Evolutionary conservation across 2,888 invertebrate species (phyloP), one percentile per base, ranked within the genome.

Genomic region (Scaptomyza cyrtandrae): DNA sequence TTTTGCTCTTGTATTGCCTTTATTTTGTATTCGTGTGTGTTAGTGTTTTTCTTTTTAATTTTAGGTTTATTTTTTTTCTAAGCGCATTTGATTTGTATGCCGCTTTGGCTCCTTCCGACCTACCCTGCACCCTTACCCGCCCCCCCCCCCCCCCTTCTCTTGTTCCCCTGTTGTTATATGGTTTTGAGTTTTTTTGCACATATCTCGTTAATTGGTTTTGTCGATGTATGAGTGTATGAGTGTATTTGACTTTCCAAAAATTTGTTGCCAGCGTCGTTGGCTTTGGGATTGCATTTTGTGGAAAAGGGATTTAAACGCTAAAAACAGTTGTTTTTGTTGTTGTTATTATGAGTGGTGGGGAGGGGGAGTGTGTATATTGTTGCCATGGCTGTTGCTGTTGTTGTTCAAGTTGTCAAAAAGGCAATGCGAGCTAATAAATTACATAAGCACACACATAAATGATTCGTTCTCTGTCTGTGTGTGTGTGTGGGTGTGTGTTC

Each of bases 201-300:
- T 80, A 86, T 86, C 86, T 86, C 71, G 86, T 86, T 87, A 84
- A 88, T 80, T 88, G 84, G 80, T 83, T 86, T 78, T 80, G 86
- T 60, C 54, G 69, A 33, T 41, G 64, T 54, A 43, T 31, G 39
- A 58, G 41, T 24, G 31, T 35, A 39, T 33, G 6, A 6, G 53
- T 70, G 48, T 50, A 29, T 52, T 75, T 71, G 64, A 68, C 71
- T 58, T 69, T 68, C 52, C 54, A 72, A 62, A 58, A 66, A 62
- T 65, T 63, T 81, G 14, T 37, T 67, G 65, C 74, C 66, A 63
- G 62, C 61, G 61, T 63, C 71, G 68, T 67, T 52, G 48, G 79
- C 71, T 68, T 73, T 75, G 80, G 83, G 77, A 83, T 85, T 85
- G 80, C 78, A 75, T 85, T 82, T 78, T 75, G 72, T 70, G 83